Conservation (phyloP, 2,888 invertebrate species). For the Lapara coniferarum region DNA sequence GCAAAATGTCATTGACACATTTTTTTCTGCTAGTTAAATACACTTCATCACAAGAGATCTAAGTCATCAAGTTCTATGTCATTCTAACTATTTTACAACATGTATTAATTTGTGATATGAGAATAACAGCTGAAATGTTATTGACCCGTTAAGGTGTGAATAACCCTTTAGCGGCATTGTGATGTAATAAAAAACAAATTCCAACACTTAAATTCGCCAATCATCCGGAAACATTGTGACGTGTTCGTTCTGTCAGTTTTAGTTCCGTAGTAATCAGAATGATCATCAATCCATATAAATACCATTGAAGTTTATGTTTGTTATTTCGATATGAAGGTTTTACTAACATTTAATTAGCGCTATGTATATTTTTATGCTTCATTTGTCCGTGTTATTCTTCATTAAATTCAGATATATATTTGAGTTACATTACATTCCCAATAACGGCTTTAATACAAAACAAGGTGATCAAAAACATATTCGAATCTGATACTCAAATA, state of each 20-base stretch:
- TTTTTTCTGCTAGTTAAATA: neutral
- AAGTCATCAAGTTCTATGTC: neutral
- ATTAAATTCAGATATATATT: too few species aligned
- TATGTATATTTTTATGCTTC: too few species aligned
- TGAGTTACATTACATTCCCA: too few species aligned
- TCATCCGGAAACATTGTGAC: conserved; percentile 22
- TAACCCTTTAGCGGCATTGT: neutral
- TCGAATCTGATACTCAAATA: neutral
- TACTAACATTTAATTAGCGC: too few species aligned
- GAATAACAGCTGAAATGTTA: neutral
- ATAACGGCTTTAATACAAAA: too few species aligned
- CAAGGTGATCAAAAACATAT: neutral
- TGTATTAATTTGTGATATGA: neutral
- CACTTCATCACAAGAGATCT: too few species aligned
- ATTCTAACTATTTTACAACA: neutral
- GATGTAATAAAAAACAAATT: conserved; percentile 1
- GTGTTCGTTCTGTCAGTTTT: neutral
- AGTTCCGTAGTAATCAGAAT: neutral
- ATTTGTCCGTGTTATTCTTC: too few species aligned
- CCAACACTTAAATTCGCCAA: neutral
- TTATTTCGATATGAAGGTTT: too few species aligned
- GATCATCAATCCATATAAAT: neutral
- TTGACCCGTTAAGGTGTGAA: neutral
- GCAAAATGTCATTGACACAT: neutral
- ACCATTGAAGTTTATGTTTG: too few species aligned